phyloP scores from a whole-genome alignment of 2,113 vertebrate genomes.

The Epinephelus lanceolatus region DNA sequence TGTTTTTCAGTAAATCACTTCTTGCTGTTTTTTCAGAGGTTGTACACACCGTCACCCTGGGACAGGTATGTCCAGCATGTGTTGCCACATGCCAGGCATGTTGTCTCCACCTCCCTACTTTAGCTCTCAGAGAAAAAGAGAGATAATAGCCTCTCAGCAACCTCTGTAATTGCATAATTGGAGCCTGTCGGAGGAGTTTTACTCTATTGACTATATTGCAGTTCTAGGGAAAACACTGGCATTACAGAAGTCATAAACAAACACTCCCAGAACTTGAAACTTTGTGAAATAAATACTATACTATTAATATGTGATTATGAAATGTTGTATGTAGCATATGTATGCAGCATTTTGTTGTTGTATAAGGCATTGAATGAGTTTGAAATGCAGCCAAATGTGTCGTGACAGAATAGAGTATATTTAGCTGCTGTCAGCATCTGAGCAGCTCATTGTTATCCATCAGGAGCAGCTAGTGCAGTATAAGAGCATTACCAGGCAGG shows the following conservation, averaged over 20 bases:
- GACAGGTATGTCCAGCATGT: constrained; percentile 53
- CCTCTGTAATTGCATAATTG: constrained; percentile 63
- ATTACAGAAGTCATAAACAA: constrained; percentile 9
- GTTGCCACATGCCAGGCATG: constrained; percentile 62
- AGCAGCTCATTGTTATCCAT: constrained; percentile 76
- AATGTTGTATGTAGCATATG: not conserved
- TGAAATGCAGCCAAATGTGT: constrained; percentile 47
- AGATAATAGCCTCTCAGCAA: constrained; percentile 44
- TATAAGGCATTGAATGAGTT: constrained; percentile 4
- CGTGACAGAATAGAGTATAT: constrained; percentile 58
- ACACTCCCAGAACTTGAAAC: not conserved
- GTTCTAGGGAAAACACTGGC: not conserved
- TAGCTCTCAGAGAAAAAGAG: constrained; percentile 1
- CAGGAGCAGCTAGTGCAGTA: constrained; percentile 48
- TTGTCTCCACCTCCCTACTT: constrained; percentile 50
- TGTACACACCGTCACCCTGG: constrained; percentile 5
- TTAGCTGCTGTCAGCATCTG: constrained; percentile 72
- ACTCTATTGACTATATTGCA: not conserved
- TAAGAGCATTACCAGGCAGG: constrained; percentile 75
- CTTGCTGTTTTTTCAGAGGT: constrained; percentile 6
- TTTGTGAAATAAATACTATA: not conserved
- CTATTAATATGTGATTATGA: not conserved
- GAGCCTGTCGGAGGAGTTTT: constrained; percentile 33
- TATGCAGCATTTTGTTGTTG: not conserved
- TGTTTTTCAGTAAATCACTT: constrained; percentile 26